phyloP scores from a whole-genome alignment of 1,140 invertebrate species.

The Macrostomum lignano region DNA sequence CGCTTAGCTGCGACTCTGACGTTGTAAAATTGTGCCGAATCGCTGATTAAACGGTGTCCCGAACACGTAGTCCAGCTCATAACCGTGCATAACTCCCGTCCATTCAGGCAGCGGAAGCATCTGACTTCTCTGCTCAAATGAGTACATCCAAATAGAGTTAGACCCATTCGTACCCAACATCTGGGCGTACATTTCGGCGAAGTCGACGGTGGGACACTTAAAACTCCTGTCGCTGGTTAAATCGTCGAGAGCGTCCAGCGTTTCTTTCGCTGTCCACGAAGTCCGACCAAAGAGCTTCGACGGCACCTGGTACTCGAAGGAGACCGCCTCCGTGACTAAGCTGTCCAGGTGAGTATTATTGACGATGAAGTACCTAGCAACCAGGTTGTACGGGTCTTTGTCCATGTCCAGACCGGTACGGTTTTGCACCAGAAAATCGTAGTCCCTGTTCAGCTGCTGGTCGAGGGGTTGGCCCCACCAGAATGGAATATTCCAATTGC shows the following conservation, averaged over 20 bases:
- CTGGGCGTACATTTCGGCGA: background rate
- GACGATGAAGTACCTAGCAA: too few relatives aligned
- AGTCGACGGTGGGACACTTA: background rate
- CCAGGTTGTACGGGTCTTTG: too few relatives aligned
- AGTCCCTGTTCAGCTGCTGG: too few relatives aligned
- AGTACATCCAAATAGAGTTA: slow-evolving; percentile 1
- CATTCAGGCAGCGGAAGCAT: background rate
- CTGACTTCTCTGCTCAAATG: slow-evolving; percentile 1
- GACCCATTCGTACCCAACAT: too few relatives aligned
- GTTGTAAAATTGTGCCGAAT: slow-evolving; percentile 34
- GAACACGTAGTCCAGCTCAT: background rate
- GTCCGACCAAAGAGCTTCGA: slow-evolving; percentile 1
- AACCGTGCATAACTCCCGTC: slow-evolving; percentile 1
- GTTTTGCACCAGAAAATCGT: too few relatives aligned
- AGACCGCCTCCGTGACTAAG: too few relatives aligned
- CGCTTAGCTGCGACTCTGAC: slow-evolving; percentile 43
- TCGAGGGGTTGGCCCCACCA: too few relatives aligned
- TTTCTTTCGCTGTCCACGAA: background rate
- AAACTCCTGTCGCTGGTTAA: background rate
- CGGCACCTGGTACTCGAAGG: too few relatives aligned
- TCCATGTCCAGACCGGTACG: too few relatives aligned
- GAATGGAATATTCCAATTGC: too few relatives aligned
- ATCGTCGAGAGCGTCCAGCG: background rate
- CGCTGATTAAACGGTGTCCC: background rate
- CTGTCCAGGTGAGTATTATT: too few relatives aligned